These are phyloP conservation scores for Sardinella longiceps DNA, from an alignment of 2,797 vertebrate genomes.

Conservation along the genomic window DNA sequence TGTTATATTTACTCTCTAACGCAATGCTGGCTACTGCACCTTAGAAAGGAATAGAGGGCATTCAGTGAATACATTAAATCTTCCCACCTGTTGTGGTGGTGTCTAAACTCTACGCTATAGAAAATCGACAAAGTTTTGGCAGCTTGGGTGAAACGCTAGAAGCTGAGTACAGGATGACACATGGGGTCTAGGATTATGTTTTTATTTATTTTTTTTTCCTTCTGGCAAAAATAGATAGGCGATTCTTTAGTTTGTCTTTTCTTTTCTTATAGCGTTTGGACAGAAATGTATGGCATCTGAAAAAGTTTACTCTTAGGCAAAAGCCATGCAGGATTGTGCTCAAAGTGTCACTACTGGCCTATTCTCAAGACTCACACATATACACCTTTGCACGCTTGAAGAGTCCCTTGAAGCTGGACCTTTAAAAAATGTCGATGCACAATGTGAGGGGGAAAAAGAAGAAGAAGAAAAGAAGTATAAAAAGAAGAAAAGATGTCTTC, in stretches of 20 bases:
- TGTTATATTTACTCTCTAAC: not conserved
- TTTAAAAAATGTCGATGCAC: not conserved
- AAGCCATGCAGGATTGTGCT: slow-evolving; percentile 21
- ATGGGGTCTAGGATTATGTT: not conserved
- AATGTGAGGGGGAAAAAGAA: not conserved
- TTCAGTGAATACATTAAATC: not conserved
- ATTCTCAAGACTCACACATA: not conserved
- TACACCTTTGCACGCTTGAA: not conserved
- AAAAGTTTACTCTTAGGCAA: not conserved
- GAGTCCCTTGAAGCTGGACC: not conserved
- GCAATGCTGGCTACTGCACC: slow-evolving; percentile 24
- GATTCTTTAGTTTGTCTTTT: not conserved
- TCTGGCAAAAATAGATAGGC: slow-evolving; percentile 6
- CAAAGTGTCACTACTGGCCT: not conserved
- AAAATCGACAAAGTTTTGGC: slow-evolving; percentile 5
- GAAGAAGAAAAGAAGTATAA: not conserved
- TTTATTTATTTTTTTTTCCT: not conserved
- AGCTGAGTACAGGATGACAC: not conserved
- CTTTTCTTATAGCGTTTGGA: not conserved
- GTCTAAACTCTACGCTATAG: not conserved
- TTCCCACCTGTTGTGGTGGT: not conserved
- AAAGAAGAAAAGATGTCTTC: not conserved
- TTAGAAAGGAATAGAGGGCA: not conserved
- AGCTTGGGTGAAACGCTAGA: not conserved
- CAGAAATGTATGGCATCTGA: slow-evolving; percentile 4